Conservation (phyloP, 2,797 vertebrate species). For the Ambastaia sidthimunki region DNA sequence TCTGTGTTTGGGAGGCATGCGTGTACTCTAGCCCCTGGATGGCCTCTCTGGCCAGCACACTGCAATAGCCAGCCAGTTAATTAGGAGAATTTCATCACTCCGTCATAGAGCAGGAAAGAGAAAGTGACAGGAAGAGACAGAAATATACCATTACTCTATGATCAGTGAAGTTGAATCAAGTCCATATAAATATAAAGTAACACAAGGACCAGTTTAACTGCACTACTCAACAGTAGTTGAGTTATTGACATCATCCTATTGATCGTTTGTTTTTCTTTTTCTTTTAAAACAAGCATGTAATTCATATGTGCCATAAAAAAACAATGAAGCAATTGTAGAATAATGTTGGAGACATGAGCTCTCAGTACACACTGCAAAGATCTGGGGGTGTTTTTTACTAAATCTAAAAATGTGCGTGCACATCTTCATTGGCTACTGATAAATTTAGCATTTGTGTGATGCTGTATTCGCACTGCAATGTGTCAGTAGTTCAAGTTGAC, state of each 20-base stretch:
- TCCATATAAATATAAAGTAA: constrained; percentile 30
- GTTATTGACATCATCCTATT: constrained; percentile 23
- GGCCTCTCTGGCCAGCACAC: constrained; percentile 62
- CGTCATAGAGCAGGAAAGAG: constrained; percentile 31
- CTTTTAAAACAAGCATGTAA: constrained; percentile 11
- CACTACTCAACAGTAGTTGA: background rate
- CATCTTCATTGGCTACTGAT: no score
- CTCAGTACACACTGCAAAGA: no score
- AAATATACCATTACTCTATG: constrained; percentile 44
- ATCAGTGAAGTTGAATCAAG: constrained; percentile 41
- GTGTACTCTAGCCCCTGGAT: constrained; percentile 53
- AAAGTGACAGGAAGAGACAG: constrained; percentile 12
- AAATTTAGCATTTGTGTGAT: no score
- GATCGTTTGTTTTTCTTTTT: constrained; percentile 23
- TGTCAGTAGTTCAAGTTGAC: no score
- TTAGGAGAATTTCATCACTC: constrained; percentile 75
- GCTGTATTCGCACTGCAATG: no score
- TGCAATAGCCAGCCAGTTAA: constrained; percentile 71
- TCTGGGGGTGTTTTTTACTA: no score
- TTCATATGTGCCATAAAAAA: constrained; percentile 1
- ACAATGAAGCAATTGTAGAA: constrained; percentile 11
- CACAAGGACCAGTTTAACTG: constrained; percentile 23
- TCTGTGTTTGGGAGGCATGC: constrained; percentile 21
- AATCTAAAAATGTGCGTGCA: no score
- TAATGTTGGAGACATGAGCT: background rate